phyloP scores from a whole-genome alignment of 2,888 invertebrate species.

The Aradus depressus region DNA sequence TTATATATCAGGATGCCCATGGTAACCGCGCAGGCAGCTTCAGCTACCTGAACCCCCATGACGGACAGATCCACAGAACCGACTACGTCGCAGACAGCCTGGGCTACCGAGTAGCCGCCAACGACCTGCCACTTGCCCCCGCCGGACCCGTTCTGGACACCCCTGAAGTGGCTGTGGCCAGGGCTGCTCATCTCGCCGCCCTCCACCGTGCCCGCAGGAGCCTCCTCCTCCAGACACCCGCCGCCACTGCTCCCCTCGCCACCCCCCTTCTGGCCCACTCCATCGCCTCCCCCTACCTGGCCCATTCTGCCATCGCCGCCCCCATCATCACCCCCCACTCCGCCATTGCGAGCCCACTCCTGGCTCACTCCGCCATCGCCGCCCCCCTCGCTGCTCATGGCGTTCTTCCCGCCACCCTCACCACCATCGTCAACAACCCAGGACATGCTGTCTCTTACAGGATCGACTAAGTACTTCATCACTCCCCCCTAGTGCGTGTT shows the following conservation, averaged over 20 bases:
- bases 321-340: slow-evolving; percentile 29
- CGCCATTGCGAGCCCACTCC: slow-evolving; percentile 30
- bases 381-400: slow-evolving; percentile 28
- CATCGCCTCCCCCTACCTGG: slow-evolving; percentile 32
- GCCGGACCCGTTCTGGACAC: slow-evolving; percentile 22
- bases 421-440: slow-evolving; percentile 38
- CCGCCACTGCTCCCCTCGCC: slow-evolving; percentile 39
- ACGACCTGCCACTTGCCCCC: slow-evolving; percentile 37
- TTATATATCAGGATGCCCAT: slow-evolving; percentile 35
- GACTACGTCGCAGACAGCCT: slow-evolving; percentile 40
- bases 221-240: slow-evolving; percentile 34
- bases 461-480: slow-evolving; percentile 36
- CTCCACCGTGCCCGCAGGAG: slow-evolving; percentile 25
- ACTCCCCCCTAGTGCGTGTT: neutral
- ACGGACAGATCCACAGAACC: slow-evolving; percentile 38
- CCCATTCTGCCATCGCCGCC: slow-evolving; percentile 28
- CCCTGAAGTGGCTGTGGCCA: slow-evolving; percentile 32
- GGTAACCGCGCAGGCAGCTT: slow-evolving; percentile 39
- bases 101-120: slow-evolving; percentile 39
- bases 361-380: slow-evolving; percentile 22
- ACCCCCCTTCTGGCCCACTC: slow-evolving; percentile 21
- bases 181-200: slow-evolving; percentile 37
- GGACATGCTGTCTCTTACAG: slow-evolving; percentile 39
- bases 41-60: slow-evolving; percentile 39
- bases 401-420: slow-evolving; percentile 34